phyloP scores from a whole-genome alignment of 2,888 invertebrate species.

The Lithophane ornitopus region DNA sequence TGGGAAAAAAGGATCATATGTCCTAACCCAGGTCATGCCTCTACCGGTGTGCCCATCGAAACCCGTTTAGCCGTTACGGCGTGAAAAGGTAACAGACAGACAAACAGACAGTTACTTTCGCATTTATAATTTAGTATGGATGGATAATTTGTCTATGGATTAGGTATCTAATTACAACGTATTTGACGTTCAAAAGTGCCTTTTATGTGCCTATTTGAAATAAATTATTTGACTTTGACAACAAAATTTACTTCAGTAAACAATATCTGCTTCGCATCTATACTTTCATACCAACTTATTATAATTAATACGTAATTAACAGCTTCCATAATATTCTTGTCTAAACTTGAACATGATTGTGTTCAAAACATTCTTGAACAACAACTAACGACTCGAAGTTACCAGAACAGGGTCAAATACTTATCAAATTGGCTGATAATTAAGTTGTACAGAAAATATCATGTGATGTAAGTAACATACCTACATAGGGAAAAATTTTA shows the following conservation, averaged over 20 bases:
- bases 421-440: constrained; percentile 25
- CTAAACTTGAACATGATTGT: constrained; percentile 16
- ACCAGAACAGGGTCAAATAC: constrained; percentile 20
- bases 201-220: too few relatives aligned
- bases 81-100: background rate
- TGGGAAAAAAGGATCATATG: background rate
- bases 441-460: constrained; percentile 15
- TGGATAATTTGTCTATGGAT: background rate
- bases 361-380: constrained; percentile 42
- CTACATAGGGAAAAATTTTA: constrained; percentile 20
- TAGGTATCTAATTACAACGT: background rate
- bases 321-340: constrained; percentile 1
- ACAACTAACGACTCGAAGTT: constrained; percentile 34
- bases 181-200: too few relatives aligned
- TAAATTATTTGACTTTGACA: too few relatives aligned
- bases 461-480: background rate
- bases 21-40: background rate
- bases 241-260: background rate
- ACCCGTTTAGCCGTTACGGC: background rate
- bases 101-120: background rate
- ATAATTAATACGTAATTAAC: constrained; percentile 30
- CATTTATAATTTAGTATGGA: background rate
- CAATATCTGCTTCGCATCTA: constrained; percentile 2
- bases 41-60: background rate
- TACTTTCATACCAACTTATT: constrained; percentile 6